These are phyloP conservation scores for Tringa solitaria DNA, from an alignment of 2,113 vertebrate genomes.

Conservation along the genomic window DNA sequence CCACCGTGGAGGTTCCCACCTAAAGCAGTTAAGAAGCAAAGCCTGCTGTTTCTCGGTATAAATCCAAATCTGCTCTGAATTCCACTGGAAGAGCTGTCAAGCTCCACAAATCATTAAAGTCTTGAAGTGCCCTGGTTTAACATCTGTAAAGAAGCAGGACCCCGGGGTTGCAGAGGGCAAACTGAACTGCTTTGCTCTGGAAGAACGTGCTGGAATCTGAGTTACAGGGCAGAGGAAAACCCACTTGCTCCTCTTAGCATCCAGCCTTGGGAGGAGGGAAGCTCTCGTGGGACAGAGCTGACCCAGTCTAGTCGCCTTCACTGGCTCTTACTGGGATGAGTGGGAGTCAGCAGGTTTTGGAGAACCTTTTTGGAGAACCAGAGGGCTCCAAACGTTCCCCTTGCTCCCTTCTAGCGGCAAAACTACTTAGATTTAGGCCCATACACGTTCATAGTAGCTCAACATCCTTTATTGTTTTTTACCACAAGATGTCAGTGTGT, in stretches of 20 bases:
- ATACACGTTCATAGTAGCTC: not conserved
- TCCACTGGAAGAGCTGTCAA: not conserved
- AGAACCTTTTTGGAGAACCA: too few relatives aligned
- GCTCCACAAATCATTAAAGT: not conserved
- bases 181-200: not conserved
- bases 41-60: not conserved
- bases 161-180: not conserved
- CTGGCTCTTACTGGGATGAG: not conserved
- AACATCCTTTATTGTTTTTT: accelerated
- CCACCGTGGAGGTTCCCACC: not conserved
- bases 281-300: not conserved
- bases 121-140: not conserved
- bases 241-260: not conserved
- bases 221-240: not conserved
- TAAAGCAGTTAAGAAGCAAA: not conserved
- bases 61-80: not conserved
- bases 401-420: not conserved
- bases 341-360: not conserved
- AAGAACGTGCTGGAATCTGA: not conserved
- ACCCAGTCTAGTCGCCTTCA: not conserved
- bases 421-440: not conserved
- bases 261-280: not conserved
- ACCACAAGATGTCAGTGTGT: slow-evolving; percentile 14
- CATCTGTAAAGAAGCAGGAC: not conserved
- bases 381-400: not conserved